Evolutionary conservation across 2,797 vertebrate species (phyloP).

Genomic region (Cottoperca gobio): DNA sequence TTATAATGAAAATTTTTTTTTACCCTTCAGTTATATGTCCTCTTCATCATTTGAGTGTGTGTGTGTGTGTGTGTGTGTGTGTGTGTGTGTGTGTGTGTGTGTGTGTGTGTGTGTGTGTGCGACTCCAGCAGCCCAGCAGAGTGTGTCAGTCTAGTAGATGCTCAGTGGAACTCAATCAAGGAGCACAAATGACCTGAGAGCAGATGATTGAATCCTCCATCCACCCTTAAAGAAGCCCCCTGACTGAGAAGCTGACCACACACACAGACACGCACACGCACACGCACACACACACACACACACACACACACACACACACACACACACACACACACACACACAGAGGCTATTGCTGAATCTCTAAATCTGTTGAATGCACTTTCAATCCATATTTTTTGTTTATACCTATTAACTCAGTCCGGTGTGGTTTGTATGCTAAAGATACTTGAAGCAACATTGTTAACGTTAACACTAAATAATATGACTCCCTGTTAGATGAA

Average conservation of each 20-base stretch:
- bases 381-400: conserved; percentile 6
- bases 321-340: not conserved
- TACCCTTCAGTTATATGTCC: conserved; percentile 48
- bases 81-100: conserved; percentile 19
- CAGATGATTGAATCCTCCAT: conserved; percentile 67
- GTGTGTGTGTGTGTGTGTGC: conserved; percentile 25
- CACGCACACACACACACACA: too few relatives aligned
- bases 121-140: conserved; percentile 26
- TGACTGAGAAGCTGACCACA: conserved; percentile 27
- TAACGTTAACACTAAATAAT: not conserved
- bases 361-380: conserved; percentile 10
- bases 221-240: conserved; percentile 54
- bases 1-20: conserved; percentile 53
- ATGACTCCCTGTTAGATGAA: not conserved
- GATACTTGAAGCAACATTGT: not conserved
- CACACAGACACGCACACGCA: not conserved
- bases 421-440: not conserved
- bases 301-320: too few relatives aligned
- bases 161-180: conserved; percentile 66
- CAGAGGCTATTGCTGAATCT: not conserved
- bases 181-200: conserved; percentile 68
- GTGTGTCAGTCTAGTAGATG: conserved; percentile 49
- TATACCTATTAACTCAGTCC: conserved; percentile 6
- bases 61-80: conserved; percentile 31
- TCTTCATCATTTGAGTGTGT: conserved; percentile 26